Evolutionary conservation across 2,888 invertebrate species (phyloP).

Genomic region (Julus scandinavius): DNA sequence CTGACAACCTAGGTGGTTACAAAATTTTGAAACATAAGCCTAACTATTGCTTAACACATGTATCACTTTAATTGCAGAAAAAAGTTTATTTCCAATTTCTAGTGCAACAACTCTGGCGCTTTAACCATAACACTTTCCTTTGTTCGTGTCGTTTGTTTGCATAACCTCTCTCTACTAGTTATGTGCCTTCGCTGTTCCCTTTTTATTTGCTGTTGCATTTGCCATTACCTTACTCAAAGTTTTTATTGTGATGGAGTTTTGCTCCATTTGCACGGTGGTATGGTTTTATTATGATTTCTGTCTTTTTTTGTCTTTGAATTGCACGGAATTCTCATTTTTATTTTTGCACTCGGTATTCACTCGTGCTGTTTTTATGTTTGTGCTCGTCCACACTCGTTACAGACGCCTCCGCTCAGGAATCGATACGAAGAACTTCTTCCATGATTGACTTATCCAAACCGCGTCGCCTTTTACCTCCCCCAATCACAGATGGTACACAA

Average conservation of each 20-base stretch:
- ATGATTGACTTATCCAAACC: constrained; percentile 77
- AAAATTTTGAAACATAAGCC: background rate
- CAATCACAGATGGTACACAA: constrained; percentile 64
- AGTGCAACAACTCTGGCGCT: constrained; percentile 32
- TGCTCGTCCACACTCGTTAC: constrained; percentile 53
- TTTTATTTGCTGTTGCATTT: constrained; percentile 38
- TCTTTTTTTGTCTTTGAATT: constrained; percentile 52
- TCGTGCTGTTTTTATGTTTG: constrained; percentile 55
- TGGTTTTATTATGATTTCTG: constrained; percentile 49
- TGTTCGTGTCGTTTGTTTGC: constrained; percentile 6
- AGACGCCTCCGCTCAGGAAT: constrained; percentile 52
- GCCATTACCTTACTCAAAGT: background rate
- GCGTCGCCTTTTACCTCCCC: constrained; percentile 73
- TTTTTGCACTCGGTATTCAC: constrained; percentile 52
- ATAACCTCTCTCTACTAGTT: background rate
- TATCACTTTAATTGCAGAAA: no score
- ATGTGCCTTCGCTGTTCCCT: background rate
- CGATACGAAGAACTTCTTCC: constrained; percentile 80
- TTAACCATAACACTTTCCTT: background rate
- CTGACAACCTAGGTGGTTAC: no score
- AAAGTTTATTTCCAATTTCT: background rate
- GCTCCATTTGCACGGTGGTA: constrained; percentile 39
- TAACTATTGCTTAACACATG: background rate
- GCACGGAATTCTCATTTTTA: background rate
- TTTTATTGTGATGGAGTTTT: constrained; percentile 35